Evolutionary conservation across 2,113 vertebrate genomes (phyloP), one percentile per base, ranked within the genome.

Genomic region (Boleophthalmus pectinirostris): DNA sequence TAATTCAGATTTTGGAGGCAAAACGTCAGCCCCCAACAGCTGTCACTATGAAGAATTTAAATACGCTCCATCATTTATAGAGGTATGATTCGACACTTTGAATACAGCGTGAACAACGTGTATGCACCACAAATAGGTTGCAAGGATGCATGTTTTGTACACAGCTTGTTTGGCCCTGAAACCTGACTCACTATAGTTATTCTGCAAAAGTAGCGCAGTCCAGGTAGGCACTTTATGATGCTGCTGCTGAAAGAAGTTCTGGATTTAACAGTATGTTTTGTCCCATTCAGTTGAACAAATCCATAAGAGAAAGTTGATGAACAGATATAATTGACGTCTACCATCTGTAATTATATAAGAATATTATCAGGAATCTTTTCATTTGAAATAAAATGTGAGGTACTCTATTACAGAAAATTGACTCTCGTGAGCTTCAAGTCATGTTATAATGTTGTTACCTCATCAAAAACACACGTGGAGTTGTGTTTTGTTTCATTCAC

Each of bases 141-240:
- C 23, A 25, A 15, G 3, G 35, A 58, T 65, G 72, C 10, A 46
- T 8, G 46, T 63, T 29, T n/a, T 33, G 56, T 25, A 58, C 2
- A 14, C 14, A 20, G 35, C 61, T 49, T 51, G 49, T 63, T 15
- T 51, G 10, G 29, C 77, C 82, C 54, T 63, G 57, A 86, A 85
- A 89, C 80, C 83, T 76, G 81, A 68, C 78, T 85, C 9, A 61
- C 68, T 74, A 73, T 74, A 77, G 72, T 73, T 8, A 20, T 70
- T 69, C 69, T 84, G 61, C 57, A 73, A 54, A 68, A 64, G 29
- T 64, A 73, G 69, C 65, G 24, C 76, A 76, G 76, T 51, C 10
- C 18, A 43, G 61, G 33, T 33, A 33, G 14, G 23, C 24, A 5
- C 57, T 13, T 58, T 4, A 25, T 61, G 25, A 33, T 35, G 24